Base-by-base conservation (phyloP, 2,113 vertebrate species). In the Sisor rabdophorus region DNA sequence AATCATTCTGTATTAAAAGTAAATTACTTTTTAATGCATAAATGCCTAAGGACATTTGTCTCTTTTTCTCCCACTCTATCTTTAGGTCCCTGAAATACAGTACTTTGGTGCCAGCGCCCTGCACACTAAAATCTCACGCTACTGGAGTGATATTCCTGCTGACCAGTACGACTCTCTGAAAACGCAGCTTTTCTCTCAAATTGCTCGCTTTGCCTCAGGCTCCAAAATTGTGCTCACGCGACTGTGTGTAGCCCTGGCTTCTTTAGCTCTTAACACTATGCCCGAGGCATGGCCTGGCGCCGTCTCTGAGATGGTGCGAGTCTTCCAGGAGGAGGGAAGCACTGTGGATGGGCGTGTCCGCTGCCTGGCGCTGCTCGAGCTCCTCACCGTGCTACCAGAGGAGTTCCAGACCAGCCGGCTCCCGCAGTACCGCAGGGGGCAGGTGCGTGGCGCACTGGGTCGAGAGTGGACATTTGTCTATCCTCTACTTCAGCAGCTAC, bases 181-280 rank as follows among this genome's bases (percentile, higher is more conserved):
- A 88, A 94, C 94, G 0, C 97, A 99, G 90, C 95, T 99, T 79
- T 98, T 98, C 88, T 94, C 94, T 54, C 97, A 98, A 88, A 99
- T 99, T 79, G 95, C 97, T 22, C 93, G 86, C 86, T 99, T 99
- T 0, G 96, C 97, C 83, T 93, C 95, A 0, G 93, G 97, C 83
- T 97, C 97, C 84, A 98, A 98, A 91, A 99, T 99, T 30, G 97
- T 99, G 83, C 93, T 99, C 82, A 99, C 97, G 6, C 94, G 97
- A 26, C 93, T 99, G 10, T 99, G 97, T 0, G 97, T 99, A 88
- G 97, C 97, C 0, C 86, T 99, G 86, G 97, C 97, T 80, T 98
- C 97, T 0, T 88, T 99, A 87, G 97, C 97, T 0, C 94, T 99
- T 86, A 98, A 96, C 89, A 99, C 96, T 86, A 98, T 99, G 96